These are phyloP conservation scores for Zophobas atratus DNA, from an alignment of 1,140 invertebrate species.

Conservation along the genomic window DNA sequence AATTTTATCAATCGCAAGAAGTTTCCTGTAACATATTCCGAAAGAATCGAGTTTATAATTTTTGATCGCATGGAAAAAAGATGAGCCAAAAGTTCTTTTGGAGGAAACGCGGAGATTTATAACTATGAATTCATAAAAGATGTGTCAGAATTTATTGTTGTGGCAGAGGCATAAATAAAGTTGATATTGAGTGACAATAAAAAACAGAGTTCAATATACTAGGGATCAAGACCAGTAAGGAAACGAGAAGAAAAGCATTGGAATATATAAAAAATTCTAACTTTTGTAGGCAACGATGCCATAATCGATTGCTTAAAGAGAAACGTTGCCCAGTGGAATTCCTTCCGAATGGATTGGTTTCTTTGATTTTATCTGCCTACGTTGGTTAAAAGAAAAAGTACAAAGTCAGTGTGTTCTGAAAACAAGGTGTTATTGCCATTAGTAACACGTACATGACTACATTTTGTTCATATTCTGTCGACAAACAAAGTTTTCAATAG, in stretches of 20 bases:
- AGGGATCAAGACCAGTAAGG: not conserved
- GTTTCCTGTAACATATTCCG: not conserved
- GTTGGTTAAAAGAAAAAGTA: too few relatives aligned
- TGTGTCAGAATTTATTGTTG: slow-evolving; percentile 28
- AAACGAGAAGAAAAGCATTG: slow-evolving; percentile 5
- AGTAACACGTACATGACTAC: too few relatives aligned
- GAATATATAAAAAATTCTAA: not conserved
- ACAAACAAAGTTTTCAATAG: too few relatives aligned
- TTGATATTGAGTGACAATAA: slow-evolving; percentile 30
- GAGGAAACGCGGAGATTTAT: slow-evolving; percentile 5
- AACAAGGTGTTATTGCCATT: too few relatives aligned
- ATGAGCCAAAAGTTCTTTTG: slow-evolving; percentile 2
- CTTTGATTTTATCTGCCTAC: too few relatives aligned
- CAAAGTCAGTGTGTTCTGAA: too few relatives aligned
- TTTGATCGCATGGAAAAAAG: not conserved
- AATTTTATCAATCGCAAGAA: not conserved
- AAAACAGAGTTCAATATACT: slow-evolving; percentile 19
- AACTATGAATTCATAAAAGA: slow-evolving; percentile 25
- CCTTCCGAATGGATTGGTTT: too few relatives aligned
- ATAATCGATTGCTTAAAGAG: too few relatives aligned
- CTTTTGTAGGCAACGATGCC: too few relatives aligned
- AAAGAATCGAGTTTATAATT: slow-evolving; percentile 15
- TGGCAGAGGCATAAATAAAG: slow-evolving; percentile 30
- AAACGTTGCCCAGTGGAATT: too few relatives aligned
- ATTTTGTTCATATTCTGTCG: too few relatives aligned